Evolutionary conservation across 2,888 invertebrate genomes (phyloP), one percentile per base, ranked within the genome.

Genomic region (Epiperipatus broadwayi): DNA sequence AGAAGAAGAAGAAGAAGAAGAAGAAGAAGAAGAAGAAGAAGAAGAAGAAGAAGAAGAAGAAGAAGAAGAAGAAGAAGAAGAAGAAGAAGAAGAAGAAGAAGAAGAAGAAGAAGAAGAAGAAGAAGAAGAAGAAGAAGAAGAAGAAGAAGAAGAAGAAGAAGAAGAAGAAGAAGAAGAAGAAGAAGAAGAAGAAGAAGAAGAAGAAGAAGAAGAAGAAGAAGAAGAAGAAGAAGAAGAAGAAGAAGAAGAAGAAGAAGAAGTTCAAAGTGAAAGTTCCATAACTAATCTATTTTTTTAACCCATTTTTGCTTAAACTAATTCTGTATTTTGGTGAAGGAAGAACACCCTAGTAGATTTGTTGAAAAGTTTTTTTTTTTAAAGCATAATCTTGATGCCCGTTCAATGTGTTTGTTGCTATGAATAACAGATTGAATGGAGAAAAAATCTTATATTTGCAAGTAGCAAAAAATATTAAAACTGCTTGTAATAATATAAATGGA

Each of bases 1-100:
- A 25, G 25, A 25, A 25, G 25, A 25, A 25, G 25, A 25, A 25
- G 25, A 25, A 25, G 25, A 25, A 25, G 25, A 25, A 25, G 25
- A 25, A 25, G 25, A 25, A 25, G 25, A 25, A 25, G 25, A 25
- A 25, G 25, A 25, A 25, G 25, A 25, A 25, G 25, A 25, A 25
- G 25, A 25, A 25, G 25, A 25, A 25, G 25, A 25, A 25, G 25
- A 25, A 25, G 25, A 25, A 25, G 25, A 25, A 25, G 25, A 25
- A 25, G 25, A 25, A 25, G 25, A 25, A 25, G 25, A 25, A 25
- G 25, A 25, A 25, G 25, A 25, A 25, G 25, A 25, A 25, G 25
- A 25, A 25, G 25, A 25, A 25, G 25, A 25, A 25, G 25, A 25
- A 25, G 25, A 25, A 25, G 25, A 25, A 25, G 25, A 25, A 25